Conservation (phyloP, 2,888 invertebrate genomes). For the Orthosia cruda region DNA sequence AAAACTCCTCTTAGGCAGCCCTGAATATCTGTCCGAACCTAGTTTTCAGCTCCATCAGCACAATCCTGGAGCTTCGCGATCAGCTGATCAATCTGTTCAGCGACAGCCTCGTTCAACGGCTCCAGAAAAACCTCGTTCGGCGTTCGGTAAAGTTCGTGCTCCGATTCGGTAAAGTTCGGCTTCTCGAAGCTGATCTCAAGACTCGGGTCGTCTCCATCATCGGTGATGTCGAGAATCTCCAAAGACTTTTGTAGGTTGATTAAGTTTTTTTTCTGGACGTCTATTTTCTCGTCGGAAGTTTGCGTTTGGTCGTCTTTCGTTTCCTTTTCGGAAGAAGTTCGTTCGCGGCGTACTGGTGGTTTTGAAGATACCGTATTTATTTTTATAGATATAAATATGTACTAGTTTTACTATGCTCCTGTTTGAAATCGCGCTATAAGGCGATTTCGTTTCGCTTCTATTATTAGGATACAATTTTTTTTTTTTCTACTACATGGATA, state of each 20-base stretch:
- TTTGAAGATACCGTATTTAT: neutral
- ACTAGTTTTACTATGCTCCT: too few relatives aligned
- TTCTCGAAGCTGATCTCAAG: conserved; percentile 86
- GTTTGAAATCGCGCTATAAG: too few relatives aligned
- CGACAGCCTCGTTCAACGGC: conserved; percentile 83
- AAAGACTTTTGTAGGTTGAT: conserved; percentile 81
- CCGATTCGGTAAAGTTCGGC: conserved; percentile 80
- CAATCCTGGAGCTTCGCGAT: conserved; percentile 86
- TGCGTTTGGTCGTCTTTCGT: conserved; percentile 68
- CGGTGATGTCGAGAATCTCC: conserved; percentile 83
- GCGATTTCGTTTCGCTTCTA: too few relatives aligned
- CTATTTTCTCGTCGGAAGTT: conserved; percentile 46
- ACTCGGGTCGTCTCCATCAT: conserved; percentile 71
- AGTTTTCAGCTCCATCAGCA: conserved; percentile 73
- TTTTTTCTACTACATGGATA: too few relatives aligned
- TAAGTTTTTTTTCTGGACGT: conserved; percentile 74
- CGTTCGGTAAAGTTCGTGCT: conserved; percentile 84
- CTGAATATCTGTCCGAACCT: conserved; percentile 68
- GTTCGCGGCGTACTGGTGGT: conserved; percentile 45
- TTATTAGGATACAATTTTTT: too few relatives aligned
- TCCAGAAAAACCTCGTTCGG: conserved; percentile 85
- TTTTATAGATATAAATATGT: too few relatives aligned
- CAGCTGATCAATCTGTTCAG: conserved; percentile 86
- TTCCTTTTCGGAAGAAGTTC: conserved; percentile 65
- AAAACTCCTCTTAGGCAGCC: conserved; percentile 9